phyloP scores from a whole-genome alignment of 1,140 invertebrate genomes.

The Zaprionus davidi region DNA sequence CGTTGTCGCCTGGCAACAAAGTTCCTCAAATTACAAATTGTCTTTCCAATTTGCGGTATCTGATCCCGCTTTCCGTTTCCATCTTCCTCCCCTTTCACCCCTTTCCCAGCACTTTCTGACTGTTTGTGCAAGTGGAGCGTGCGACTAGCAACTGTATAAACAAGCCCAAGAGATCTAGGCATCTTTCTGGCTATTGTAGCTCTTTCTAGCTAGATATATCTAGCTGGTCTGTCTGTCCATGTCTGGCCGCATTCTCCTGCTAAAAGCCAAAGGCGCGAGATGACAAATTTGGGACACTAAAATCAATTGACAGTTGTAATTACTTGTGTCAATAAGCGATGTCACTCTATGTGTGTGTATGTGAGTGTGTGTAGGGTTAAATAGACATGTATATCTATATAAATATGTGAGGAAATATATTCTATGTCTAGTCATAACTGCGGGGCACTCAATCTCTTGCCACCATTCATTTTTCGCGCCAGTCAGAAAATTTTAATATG shows the following conservation, averaged over 20 bases:
- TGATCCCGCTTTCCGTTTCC: background rate
- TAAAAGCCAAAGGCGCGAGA: slow-evolving; percentile 58
- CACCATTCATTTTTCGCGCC: slow-evolving; percentile 46
- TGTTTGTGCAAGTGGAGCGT: slow-evolving; percentile 34
- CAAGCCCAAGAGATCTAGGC: slow-evolving; percentile 23
- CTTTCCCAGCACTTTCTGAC: slow-evolving; percentile 1
- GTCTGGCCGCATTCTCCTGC: slow-evolving; percentile 56
- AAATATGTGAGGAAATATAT: slow-evolving; percentile 9
- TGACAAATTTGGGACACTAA: slow-evolving; percentile 80
- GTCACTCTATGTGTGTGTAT: slow-evolving; percentile 6
- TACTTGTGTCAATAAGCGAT: slow-evolving; percentile 66
- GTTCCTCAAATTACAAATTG: slow-evolving; percentile 56
- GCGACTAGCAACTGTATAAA: slow-evolving; percentile 68
- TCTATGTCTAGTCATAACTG: background rate
- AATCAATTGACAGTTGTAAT: slow-evolving; percentile 78
- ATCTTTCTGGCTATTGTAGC: background rate
- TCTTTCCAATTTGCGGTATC: background rate
- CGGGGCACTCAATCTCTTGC: slow-evolving; percentile 34
- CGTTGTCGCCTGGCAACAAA: slow-evolving; percentile 24
- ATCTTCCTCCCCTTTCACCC: slow-evolving; percentile 11
- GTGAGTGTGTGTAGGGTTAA: background rate
- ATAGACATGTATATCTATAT: background rate
- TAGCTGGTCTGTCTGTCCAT: slow-evolving; percentile 2
- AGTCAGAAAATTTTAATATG: background rate
- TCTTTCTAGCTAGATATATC: slow-evolving; percentile 12